Conservation (phyloP, 1,140 invertebrate species). For the Dendrolimus kikuchii region DNA sequence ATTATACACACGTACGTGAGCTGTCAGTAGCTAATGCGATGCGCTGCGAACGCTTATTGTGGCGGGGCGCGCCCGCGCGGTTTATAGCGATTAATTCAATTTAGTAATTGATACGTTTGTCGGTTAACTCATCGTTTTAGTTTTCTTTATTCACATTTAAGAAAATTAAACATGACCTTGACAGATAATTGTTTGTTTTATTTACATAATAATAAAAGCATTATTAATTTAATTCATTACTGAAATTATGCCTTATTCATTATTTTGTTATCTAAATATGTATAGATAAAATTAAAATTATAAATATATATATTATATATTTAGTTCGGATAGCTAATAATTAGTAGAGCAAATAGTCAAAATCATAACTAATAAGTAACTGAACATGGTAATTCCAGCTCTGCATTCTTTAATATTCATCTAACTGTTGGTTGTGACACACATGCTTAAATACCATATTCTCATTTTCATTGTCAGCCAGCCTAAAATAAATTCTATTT, state of each 20-base stretch:
- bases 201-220: too few species aligned
- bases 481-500: conserved; percentile 16
- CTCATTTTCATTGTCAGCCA: conserved; percentile 19
- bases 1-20: conserved; percentile 53
- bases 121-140: conserved; percentile 9
- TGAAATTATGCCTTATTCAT: too few species aligned
- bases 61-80: conserved; percentile 48
- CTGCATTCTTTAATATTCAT: conserved; percentile 64
- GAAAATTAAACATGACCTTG: not conserved
- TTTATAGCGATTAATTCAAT: conserved; percentile 70
- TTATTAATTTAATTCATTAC: too few species aligned
- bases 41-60: conserved; percentile 62
- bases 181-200: not conserved
- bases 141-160: not conserved
- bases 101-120: conserved; percentile 69
- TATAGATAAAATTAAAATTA: too few species aligned
- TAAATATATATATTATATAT: too few species aligned
- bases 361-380: conserved; percentile 45
- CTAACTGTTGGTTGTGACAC: conserved; percentile 36
- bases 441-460: conserved; percentile 50
- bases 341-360: conserved; percentile 47
- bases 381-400: conserved; percentile 69
- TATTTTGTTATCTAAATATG: too few species aligned
- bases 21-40: conserved; percentile 69
- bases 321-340: conserved; percentile 4